These are phyloP conservation scores for Lampris megalopsis DNA, from an alignment of 2,113 vertebrate genomes.

Conservation along the genomic window DNA sequence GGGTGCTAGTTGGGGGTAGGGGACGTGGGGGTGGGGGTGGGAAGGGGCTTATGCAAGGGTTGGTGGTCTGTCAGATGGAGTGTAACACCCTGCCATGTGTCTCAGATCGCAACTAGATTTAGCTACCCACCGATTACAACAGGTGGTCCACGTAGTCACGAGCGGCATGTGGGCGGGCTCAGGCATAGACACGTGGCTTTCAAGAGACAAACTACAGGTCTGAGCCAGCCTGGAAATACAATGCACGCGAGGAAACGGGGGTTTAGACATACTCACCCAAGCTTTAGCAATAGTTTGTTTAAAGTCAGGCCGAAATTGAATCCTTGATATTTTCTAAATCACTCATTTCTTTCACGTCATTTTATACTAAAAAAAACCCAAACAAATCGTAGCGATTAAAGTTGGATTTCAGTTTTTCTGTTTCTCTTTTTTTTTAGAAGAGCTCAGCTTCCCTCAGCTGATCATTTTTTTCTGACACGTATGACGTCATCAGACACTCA, in stretches of 20 bases:
- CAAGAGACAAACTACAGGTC: conserved; percentile 9
- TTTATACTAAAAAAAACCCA: too few species aligned
- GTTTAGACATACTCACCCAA: conserved; percentile 19
- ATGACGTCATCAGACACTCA: too few species aligned
- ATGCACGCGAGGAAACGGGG: conserved; percentile 11
- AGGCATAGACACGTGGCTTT: conserved; percentile 11
- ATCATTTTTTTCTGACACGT: too few species aligned
- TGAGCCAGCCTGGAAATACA: conserved; percentile 19
- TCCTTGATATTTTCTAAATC: neutral
- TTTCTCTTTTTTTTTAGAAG: too few species aligned
- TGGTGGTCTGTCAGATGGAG: conserved; percentile 82
- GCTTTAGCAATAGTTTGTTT: conserved; percentile 11
- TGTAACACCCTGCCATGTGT: conserved; percentile 86
- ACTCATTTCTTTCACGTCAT: too few species aligned
- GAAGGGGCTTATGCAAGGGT: conserved; percentile 30
- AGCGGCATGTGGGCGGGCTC: conserved; percentile 52
- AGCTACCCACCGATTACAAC: conserved; percentile 89
- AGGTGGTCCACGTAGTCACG: conserved; percentile 85
- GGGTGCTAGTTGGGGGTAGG: conserved; percentile 64
- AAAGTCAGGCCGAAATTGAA: too few species aligned
- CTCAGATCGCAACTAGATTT: conserved; percentile 86
- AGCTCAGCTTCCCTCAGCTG: too few species aligned
- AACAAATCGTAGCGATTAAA: too few species aligned
- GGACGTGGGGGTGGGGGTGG: conserved; percentile 18
- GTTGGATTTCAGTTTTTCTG: too few species aligned